Percentiles rank a stretch among this genome's conserved stretches.
Conservation (phyloP, 2,888 invertebrate species). For the Theodoxus fluviatilis region DNA sequence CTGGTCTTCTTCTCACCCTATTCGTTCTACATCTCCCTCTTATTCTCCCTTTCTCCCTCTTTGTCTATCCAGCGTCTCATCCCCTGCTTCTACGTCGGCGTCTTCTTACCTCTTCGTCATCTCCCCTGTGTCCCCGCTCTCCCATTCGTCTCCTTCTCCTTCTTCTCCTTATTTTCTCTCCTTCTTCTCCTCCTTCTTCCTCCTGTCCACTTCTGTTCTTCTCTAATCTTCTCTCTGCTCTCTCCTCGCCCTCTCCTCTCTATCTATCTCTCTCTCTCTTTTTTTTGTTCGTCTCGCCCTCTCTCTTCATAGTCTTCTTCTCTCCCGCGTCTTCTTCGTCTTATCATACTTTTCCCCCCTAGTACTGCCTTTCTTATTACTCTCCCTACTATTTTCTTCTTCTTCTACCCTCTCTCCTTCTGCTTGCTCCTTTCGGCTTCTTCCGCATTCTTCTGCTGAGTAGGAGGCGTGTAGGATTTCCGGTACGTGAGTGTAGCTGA, state of each 20-base stretch:
- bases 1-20: no score
- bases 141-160: no score
- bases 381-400: not conserved
- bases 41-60: not conserved
- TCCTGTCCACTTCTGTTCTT: not conserved
- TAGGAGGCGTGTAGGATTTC: no score
- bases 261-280: not conserved
- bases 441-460: no score
- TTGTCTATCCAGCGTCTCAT: not conserved
- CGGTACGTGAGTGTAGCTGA: no score
- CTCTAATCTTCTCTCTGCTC: not conserved
- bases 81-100: no score
- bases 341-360: no score
- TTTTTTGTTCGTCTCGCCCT: not conserved
- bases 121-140: not conserved
- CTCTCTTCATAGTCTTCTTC: not conserved
- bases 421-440: not conserved
- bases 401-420: not conserved
- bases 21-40: no score
- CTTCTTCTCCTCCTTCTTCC: not conserved
- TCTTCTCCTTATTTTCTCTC: not conserved
- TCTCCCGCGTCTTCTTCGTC: not conserved
- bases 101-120: no score
- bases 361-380: not conserved
- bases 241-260: not conserved